phyloP scores from a whole-genome alignment of 2,888 invertebrate species.

The Stramonita haemastoma region DNA sequence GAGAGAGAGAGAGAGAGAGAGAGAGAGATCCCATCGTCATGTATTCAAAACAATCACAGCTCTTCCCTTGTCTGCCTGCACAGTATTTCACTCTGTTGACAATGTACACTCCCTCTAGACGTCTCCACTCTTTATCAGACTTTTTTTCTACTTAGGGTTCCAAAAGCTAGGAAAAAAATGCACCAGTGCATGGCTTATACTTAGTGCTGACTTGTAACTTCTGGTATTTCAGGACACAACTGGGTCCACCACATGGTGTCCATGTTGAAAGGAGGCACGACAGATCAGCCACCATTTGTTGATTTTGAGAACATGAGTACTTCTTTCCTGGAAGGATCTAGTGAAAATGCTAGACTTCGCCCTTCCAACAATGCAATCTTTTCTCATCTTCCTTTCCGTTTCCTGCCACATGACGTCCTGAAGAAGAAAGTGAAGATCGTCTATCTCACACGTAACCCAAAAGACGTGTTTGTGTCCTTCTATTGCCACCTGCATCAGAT shows the following conservation, averaged over 20 bases:
- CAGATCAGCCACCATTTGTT: constrained; percentile 11
- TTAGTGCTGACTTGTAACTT: no score
- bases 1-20: no score
- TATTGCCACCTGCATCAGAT: constrained; percentile 36
- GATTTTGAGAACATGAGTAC: neutral
- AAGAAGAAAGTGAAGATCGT: constrained; percentile 46
- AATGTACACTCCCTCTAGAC: no score
- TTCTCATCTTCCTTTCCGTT: constrained; percentile 35
- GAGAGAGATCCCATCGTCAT: no score
- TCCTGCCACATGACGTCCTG: constrained; percentile 47
- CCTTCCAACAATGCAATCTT: neutral
- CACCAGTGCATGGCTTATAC: no score
- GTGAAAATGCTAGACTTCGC: neutral
- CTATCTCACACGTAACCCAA: constrained; percentile 43
- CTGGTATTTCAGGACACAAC: constrained; percentile 29
- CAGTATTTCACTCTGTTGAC: no score
- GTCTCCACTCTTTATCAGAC: no score
- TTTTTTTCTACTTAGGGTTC: no score
- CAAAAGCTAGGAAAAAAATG: no score
- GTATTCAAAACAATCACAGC: no score
- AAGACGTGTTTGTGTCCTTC: constrained; percentile 47
- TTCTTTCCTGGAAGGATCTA: neutral
- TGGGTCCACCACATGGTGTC: constrained; percentile 36
- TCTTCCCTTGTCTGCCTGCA: no score
- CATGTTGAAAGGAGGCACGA: constrained; percentile 35